These are phyloP conservation scores for Halcyon senegalensis DNA, from an alignment of 2,113 vertebrate species.

Conservation along the genomic window DNA sequence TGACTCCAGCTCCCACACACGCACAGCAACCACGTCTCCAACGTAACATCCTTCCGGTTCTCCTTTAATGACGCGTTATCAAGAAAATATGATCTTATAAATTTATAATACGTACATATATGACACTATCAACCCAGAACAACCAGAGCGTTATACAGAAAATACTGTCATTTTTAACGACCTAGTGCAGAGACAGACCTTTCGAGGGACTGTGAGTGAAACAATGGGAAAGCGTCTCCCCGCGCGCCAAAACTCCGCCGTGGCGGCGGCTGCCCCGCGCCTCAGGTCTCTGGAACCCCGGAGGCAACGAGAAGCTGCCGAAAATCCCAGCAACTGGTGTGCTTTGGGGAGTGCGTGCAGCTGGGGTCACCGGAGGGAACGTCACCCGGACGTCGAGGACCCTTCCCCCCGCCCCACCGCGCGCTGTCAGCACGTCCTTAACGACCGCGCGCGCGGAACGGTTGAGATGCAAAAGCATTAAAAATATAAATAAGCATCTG, in stretches of 20 bases:
- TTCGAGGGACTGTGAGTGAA: background rate
- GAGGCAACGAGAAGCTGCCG: background rate
- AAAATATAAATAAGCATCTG: background rate
- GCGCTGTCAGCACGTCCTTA: background rate
- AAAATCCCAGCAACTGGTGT: background rate
- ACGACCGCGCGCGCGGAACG: background rate
- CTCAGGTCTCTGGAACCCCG: background rate
- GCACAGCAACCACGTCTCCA: background rate
- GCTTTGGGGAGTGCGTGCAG: accelerated
- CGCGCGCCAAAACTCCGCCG: background rate
- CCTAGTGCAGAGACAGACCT: background rate
- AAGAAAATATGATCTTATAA: background rate
- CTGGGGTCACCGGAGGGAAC: background rate
- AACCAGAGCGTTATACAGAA: slow-evolving; percentile 20
- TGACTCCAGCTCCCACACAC: accelerated
- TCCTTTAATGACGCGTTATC: background rate
- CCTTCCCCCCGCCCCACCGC: background rate
- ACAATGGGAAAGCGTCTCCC: background rate
- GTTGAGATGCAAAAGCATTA: background rate
- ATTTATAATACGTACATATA: background rate
- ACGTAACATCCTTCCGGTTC: background rate
- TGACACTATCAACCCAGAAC: background rate
- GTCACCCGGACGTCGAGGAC: accelerated
- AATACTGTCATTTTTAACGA: background rate
- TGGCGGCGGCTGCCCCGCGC: background rate